Base-by-base conservation (phyloP, 1,140 invertebrate species). In the Atta texana region DNA sequence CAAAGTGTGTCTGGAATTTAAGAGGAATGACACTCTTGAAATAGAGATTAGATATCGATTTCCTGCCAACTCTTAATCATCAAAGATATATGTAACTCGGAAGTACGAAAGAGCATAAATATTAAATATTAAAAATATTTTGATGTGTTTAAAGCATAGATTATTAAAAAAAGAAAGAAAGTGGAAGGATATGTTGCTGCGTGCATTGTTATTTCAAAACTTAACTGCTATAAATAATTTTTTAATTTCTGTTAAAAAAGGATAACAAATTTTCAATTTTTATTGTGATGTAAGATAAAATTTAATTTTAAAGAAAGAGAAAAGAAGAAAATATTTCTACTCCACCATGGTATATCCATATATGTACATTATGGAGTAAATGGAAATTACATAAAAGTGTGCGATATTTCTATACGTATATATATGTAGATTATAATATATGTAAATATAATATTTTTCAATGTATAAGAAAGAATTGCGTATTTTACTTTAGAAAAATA, bases 401-500 rank as follows among this genome's bases (percentile, higher is more conserved):
- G 71, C 77, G 31, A 76, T 74, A 89, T 18, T 51, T 90, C 44
- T 61, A 63, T 44, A 68, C 34, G n/a, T 39, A 21, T 66, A 44
- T n/a, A 63, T 44, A 68, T 39, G 69, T 87, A 90, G 63, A 10
- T 72, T 78, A 89, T n/a, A n/a, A n/a, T n/a, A n/a, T 12, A 2
- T 84, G 24, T 78, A 89, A 90, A 59, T 68, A 89, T 78, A 90
- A 53, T 87, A 90, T 90, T 90, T 90, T 90, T 88, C 88, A 87
- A 89, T 90, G 89, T 90, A 89, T 81, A 74, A 86, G 16, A 74
- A 53, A 74, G 57, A 75, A 90, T 24, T 87, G 77, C 55, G 63
- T 90, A 88, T 34, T 69, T 53, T 57, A 88, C 81, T 89, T 86
- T 88, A 91, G 91, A 82, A 53, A 90, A 90, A 91, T 90, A 90